phyloP scores from a whole-genome alignment of 37 sponge, comb jelly and placozoan species.

The Hexactinellida sp. region DNA sequence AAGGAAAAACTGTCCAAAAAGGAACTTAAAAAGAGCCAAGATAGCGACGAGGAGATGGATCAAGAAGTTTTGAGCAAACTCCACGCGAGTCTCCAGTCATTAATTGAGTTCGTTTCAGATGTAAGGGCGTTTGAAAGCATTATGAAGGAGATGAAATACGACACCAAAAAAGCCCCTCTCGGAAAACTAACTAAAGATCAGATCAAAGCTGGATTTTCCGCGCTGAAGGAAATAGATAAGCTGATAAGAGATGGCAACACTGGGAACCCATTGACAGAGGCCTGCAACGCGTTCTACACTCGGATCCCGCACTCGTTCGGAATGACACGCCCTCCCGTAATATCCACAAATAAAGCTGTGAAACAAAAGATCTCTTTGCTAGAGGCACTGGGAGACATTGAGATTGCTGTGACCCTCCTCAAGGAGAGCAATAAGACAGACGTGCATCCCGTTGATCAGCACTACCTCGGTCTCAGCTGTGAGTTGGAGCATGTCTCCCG shows the following conservation, averaged over 20 bases:
- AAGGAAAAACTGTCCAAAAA: background rate
- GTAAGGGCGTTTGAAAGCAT: conserved; percentile 69
- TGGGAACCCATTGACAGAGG: conserved; percentile 56
- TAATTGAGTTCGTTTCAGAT: conserved; percentile 80
- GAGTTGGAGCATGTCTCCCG: conserved; percentile 36
- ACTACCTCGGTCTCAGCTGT: conserved; percentile 52
- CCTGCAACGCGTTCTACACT: conserved; percentile 87
- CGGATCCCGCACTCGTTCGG: conserved; percentile 74
- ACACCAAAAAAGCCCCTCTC: conserved; percentile 79
- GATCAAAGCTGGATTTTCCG: conserved; percentile 65
- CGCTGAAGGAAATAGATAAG: conserved; percentile 79
- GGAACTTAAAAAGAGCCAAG: background rate
- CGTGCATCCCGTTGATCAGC: conserved; percentile 51
- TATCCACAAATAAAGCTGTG: conserved; percentile 52
- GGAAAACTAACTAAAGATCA: conserved; percentile 85
- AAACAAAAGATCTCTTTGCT: conserved; percentile 62
- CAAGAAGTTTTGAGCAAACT: background rate
- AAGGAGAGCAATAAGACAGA: background rate
- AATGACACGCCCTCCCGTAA: conserved; percentile 64
- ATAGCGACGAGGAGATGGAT: background rate
- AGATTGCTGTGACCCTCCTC: conserved; percentile 67
- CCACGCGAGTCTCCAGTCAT: conserved; percentile 24
- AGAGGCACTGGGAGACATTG: conserved; percentile 77
- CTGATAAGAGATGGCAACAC: conserved; percentile 41
- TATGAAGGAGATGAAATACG: conserved; percentile 87